Evolutionary conservation across 1,140 invertebrate species (phyloP).

Genomic region (Drosophila lowei): DNA sequence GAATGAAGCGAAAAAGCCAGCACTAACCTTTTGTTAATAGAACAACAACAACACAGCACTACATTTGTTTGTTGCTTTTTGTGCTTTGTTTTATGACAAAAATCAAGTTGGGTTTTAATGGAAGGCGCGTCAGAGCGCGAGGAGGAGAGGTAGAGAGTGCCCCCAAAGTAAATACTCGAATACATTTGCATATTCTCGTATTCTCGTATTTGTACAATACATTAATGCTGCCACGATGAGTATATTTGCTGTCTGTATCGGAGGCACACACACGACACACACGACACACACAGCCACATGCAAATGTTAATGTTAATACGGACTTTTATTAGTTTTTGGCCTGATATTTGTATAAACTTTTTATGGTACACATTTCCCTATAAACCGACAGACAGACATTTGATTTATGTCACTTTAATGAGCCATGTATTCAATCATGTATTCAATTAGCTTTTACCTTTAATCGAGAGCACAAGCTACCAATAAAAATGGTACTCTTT

Average conservation of each 20-base stretch:
- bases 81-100: constrained; percentile 56
- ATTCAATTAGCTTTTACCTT: constrained; percentile 58
- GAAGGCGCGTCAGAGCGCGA: constrained; percentile 48
- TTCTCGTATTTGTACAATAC: constrained; percentile 58
- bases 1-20: constrained; percentile 17
- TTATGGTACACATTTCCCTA: constrained; percentile 23
- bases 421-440: constrained; percentile 49
- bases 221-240: constrained; percentile 44
- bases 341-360: constrained; percentile 54
- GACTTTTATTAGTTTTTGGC: constrained; percentile 53
- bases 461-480: constrained; percentile 32
- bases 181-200: constrained; percentile 62
- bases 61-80: constrained; percentile 17
- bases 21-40: constrained; percentile 64
- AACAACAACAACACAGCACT: constrained; percentile 29
- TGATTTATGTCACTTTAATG: constrained; percentile 68
- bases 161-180: constrained; percentile 21
- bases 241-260: constrained; percentile 54
- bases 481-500: constrained; percentile 19
- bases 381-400: constrained; percentile 36
- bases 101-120: constrained; percentile 64
- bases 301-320: constrained; percentile 31
- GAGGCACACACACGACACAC: constrained; percentile 42
- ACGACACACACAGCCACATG: neutral
- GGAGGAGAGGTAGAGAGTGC: too few relatives aligned